Base-by-base conservation (phyloP, 2,797 vertebrate genomes). In the Adelosebastes latens region DNA sequence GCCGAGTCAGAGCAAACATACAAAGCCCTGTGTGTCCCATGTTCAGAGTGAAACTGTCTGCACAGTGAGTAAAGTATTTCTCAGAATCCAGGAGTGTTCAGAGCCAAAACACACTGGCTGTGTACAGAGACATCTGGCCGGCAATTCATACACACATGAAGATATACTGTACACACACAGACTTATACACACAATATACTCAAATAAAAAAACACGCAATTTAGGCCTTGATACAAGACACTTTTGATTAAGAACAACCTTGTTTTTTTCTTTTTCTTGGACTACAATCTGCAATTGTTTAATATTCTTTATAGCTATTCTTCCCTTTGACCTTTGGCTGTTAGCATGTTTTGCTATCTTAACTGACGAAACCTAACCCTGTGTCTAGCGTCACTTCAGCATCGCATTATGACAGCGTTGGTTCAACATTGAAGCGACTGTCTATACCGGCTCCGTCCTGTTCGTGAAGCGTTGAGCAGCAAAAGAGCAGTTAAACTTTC, bases 31-130 rank as follows among this genome's bases (percentile, higher is more conserved):
- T 71, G 69, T 78, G 75, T 75, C 56, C 0, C 12, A n/a, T 53
- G 55, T 72, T 72, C 9, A 27, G 36, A 56, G 63, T 73, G 25
- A 80, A 67, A 56, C 42, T 42, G 27, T 72, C 72, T 72, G 74
- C 58, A 34, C 72, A 65, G 29, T 52, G 74, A 14, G 49, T 64
- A 2, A 65, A 76, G 68, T 64, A 75, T 70, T 87, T 86, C 81
- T 58, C 49, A 73, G 82, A 87, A 84, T 83, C 61, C 34, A 68
- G 56, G 59, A 56, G 69, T 16, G 73, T 42, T 74, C 61, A 14
- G 80, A 83, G 88, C 87, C 88, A 90, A 85, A 85, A 82, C 80
- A 77, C 72, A 80, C 80, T 27, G 80, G 56, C 71, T 75, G 67
- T 49, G 52, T 52, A 46, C 39, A 71, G 53, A 81, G 39, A 68